Evolutionary conservation across 2,888 invertebrate genomes (phyloP).

Genomic region (Orchesella flavescens): DNA sequence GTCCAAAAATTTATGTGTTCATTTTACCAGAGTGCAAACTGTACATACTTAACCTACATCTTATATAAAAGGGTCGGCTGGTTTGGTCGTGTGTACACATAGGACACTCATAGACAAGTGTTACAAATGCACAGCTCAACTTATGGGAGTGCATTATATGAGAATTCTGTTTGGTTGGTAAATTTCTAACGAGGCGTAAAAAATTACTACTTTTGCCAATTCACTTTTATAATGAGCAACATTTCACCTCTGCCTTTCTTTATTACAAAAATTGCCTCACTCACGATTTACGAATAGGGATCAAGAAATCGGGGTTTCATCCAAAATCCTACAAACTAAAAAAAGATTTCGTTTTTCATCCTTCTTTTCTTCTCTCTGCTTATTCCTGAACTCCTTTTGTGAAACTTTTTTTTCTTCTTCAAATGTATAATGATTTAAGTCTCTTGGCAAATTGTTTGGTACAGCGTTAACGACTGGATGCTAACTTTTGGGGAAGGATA

Average conservation of each 20-base stretch:
- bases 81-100: too few relatives aligned
- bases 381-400: background rate
- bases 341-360: background rate
- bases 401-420: slow-evolving; percentile 16
- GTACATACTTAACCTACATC: too few relatives aligned
- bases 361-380: background rate
- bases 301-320: background rate
- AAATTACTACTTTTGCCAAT: slow-evolving; percentile 35
- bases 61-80: too few relatives aligned
- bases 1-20: slow-evolving; percentile 52
- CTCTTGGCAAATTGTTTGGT: slow-evolving; percentile 58
- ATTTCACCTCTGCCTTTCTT: slow-evolving; percentile 22
- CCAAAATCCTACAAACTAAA: background rate
- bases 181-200: slow-evolving; percentile 37
- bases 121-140: background rate
- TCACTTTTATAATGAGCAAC: slow-evolving; percentile 48
- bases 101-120: too few relatives aligned
- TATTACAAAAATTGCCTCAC: slow-evolving; percentile 6
- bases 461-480: slow-evolving; percentile 20
- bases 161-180: slow-evolving; percentile 7
- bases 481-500: slow-evolving; percentile 30
- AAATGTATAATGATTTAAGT: slow-evolving; percentile 54
- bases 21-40: slow-evolving; percentile 36
- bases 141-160: background rate
- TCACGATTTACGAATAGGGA: background rate